These are phyloP conservation scores for Teinopalpus imperialis DNA, from an alignment of 2,888 invertebrate genomes.

Conservation along the genomic window DNA sequence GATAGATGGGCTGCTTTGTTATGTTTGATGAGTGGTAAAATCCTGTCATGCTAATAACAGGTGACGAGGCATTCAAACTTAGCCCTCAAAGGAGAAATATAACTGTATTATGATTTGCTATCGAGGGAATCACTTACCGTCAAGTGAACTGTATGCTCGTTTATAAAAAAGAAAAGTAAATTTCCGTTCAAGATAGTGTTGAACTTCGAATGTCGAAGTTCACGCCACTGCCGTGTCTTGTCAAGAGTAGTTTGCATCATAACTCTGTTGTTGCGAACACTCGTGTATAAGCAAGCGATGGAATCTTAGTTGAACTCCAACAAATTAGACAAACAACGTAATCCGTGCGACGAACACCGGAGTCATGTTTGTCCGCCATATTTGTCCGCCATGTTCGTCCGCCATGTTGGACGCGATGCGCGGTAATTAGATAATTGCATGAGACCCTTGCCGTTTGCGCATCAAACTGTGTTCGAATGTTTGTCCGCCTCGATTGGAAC, in stretches of 20 bases:
- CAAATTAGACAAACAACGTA: slow-evolving; percentile 62
- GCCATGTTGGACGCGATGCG: slow-evolving; percentile 44
- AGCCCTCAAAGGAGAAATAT: too few species aligned
- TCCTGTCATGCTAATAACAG: too few species aligned
- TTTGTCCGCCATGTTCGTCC: slow-evolving; percentile 51
- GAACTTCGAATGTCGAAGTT: neutral
- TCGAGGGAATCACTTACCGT: too few species aligned
- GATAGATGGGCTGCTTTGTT: too few species aligned
- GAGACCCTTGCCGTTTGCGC: slow-evolving; percentile 49
- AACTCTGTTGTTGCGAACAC: slow-evolving; percentile 38
- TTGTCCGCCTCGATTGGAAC: slow-evolving; percentile 37
- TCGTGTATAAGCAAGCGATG: slow-evolving; percentile 36
- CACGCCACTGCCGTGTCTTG: neutral
- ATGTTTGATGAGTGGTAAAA: too few species aligned
- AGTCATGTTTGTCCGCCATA: slow-evolving; percentile 48
- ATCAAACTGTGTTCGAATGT: slow-evolving; percentile 37
- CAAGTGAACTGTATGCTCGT: too few species aligned
- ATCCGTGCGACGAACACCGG: slow-evolving; percentile 46
- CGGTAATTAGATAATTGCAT: slow-evolving; percentile 69
- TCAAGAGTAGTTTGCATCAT: slow-evolving; percentile 50
- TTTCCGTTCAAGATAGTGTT: neutral
- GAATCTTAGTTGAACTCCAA: slow-evolving; percentile 56
- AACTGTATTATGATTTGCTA: too few species aligned
- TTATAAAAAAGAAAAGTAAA: too few species aligned
- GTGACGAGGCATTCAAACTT: too few species aligned